phyloP scores from a whole-genome alignment of 2,888 invertebrate species.

The Eupithecia insigniata region DNA sequence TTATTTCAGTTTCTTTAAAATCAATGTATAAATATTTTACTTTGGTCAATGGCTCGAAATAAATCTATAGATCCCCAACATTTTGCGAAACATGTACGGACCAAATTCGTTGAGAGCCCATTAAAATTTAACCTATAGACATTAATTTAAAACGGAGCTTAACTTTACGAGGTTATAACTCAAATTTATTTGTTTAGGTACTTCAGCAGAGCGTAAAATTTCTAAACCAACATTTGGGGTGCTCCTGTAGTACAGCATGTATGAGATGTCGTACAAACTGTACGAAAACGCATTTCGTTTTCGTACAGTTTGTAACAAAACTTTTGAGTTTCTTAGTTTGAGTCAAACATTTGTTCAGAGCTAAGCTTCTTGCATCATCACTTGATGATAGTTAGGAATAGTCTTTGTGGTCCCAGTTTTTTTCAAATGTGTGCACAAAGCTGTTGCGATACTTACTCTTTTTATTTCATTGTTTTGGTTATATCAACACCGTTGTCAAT shows the following conservation, averaged over 20 bases:
- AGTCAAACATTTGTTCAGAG: neutral
- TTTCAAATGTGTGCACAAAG: too few species aligned
- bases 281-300: neutral
- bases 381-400: too few species aligned
- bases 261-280: constrained; percentile 17
- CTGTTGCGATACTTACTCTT: too few species aligned
- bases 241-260: constrained; percentile 18
- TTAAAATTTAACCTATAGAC: constrained; percentile 48
- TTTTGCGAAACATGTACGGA: constrained; percentile 36
- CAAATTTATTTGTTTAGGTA: constrained; percentile 57
- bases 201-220: constrained; percentile 51
- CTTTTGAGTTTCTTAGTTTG: neutral
- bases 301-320: too few species aligned
- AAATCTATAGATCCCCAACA: constrained; percentile 43
- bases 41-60: constrained; percentile 46
- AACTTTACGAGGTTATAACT: constrained; percentile 54
- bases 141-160: constrained; percentile 50
- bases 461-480: too few species aligned
- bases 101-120: constrained; percentile 37
- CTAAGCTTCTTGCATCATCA: neutral
- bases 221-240: constrained; percentile 39
- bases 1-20: constrained; percentile 28
- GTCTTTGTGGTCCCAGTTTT: too few species aligned
- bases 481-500: too few species aligned
- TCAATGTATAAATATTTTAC: too few species aligned